phyloP scores from a whole-genome alignment of 2,888 invertebrate species.

The Biston stratarius region DNA sequence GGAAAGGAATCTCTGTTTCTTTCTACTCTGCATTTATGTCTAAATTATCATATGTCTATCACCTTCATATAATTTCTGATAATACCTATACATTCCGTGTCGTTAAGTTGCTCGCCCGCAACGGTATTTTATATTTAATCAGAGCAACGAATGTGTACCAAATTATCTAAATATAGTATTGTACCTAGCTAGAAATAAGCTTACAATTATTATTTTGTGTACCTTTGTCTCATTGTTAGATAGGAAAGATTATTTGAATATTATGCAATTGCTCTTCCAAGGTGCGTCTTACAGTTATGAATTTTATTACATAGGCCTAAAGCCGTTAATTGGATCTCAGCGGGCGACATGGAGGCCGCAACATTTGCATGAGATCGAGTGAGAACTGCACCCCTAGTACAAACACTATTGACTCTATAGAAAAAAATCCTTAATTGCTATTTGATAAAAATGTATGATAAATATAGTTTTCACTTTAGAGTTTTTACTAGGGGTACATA shows the following conservation, averaged over 20 bases:
- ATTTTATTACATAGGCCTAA: constrained; percentile 3
- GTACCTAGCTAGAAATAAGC: constrained; percentile 79
- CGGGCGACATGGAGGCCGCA: background rate
- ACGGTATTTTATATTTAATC: constrained; percentile 60
- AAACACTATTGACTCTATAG: no score
- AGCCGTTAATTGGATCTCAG: background rate
- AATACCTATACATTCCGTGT: constrained; percentile 75
- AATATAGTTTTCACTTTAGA: no score
- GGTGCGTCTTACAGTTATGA: constrained; percentile 33
- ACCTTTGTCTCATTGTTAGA: constrained; percentile 53
- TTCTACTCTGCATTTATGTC: constrained; percentile 42
- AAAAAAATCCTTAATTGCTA: no score
- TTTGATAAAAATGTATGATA: no score
- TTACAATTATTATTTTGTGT: constrained; percentile 62
- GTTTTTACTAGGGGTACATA: no score
- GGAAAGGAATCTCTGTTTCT: constrained; percentile 65
- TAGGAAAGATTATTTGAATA: constrained; percentile 44
- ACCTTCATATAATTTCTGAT: constrained; percentile 54
- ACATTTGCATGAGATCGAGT: background rate
- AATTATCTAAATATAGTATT: constrained; percentile 78
- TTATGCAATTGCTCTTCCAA: constrained; percentile 40
- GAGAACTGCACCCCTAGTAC: no score
- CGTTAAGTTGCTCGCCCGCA: constrained; percentile 70
- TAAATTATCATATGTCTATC: constrained; percentile 37
- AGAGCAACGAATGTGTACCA: constrained; percentile 86